Base-by-base conservation (phyloP, 2,797 vertebrate genomes). In the Phoebastria nigripes region DNA sequence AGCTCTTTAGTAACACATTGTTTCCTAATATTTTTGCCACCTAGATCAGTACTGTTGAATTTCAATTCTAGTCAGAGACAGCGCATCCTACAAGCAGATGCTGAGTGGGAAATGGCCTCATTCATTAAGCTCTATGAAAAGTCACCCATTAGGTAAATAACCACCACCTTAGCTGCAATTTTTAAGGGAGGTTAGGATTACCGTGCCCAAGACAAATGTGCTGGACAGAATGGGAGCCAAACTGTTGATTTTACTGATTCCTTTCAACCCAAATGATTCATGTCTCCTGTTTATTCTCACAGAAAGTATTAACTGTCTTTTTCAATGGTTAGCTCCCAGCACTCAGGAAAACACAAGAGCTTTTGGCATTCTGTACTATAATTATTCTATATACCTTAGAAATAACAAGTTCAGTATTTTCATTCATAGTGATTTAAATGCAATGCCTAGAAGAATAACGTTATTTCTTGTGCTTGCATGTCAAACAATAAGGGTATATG, bases 11-110 rank as follows among this genome's bases (percentile, higher is more conserved):
- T 98, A 98, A 98, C 89, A 58, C 85, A 94, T 89, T 94, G 89
- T 87, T 97, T 98, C 97, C 96, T 96, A 95, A 95, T 71, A 95
- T 96, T 97, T 94, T 98, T 97, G 91, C 85, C 94, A 96, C 87
- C 93, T 96, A 92, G 89, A 96, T 94, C 78, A 95, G 89, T 96
- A 95, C 76, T 95, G 96, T 97, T 97, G 85, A 96, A 97, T 97
- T 97, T 96, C 96, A 90, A 21, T 96, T 93, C 89, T n/a, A 56
- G 81, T 82, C 93, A 93, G 65, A 89, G 91, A 74, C 78, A 97
- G 87, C 17, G 15, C 22, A 41, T 91, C 92, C 90, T 81, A 35
- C 65, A 79, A 94, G 93, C 47, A 82, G 87, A 80, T 93, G 96
- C 67, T 78, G 94, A 96, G 95, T 85, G 79, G 54, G 35, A 70